Conservation (phyloP, 1,140 invertebrate species). For the Scaptodrosophila lebanonensis region DNA sequence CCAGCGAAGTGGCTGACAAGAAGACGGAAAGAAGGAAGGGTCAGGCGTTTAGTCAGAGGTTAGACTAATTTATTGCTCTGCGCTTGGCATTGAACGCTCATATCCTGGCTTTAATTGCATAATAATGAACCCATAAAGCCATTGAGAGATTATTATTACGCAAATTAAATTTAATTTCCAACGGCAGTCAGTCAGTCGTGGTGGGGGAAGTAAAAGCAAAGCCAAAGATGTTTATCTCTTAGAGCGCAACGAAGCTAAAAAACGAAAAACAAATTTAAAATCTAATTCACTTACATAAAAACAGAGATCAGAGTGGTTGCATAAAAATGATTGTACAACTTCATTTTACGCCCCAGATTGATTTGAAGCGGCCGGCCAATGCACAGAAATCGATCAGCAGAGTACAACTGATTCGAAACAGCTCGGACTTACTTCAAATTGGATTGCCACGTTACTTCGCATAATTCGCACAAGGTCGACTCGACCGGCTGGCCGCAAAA, state of each 20-base stretch:
- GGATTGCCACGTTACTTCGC: too few relatives aligned
- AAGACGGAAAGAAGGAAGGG: too few relatives aligned
- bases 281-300: constrained; percentile 60
- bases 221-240: constrained; percentile 52
- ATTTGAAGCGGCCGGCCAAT: constrained; percentile 60
- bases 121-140: constrained; percentile 42
- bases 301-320: constrained; percentile 45
- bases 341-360: constrained; percentile 50
- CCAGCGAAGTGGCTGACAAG: too few relatives aligned
- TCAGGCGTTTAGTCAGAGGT: too few relatives aligned
- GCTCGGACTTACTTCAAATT: too few relatives aligned
- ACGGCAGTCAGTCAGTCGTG: too few relatives aligned
- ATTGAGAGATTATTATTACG: constrained; percentile 68
- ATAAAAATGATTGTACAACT: constrained; percentile 56
- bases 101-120: constrained; percentile 26
- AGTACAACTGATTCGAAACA: too few relatives aligned
- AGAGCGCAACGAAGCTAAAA: constrained; percentile 40
- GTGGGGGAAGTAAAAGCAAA: constrained; percentile 49
- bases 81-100: not conserved
- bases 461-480: too few relatives aligned
- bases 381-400: constrained; percentile 49
- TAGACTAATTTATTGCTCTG: too few relatives aligned
- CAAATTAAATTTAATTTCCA: constrained; percentile 71
- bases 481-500: too few relatives aligned
- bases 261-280: constrained; percentile 62